A percentile compares a stretch with the other conserved stretches of the same genome.
Evolutionary conservation across 2,888 invertebrate genomes (phyloP).

Genomic region (Melolontha melolontha): DNA sequence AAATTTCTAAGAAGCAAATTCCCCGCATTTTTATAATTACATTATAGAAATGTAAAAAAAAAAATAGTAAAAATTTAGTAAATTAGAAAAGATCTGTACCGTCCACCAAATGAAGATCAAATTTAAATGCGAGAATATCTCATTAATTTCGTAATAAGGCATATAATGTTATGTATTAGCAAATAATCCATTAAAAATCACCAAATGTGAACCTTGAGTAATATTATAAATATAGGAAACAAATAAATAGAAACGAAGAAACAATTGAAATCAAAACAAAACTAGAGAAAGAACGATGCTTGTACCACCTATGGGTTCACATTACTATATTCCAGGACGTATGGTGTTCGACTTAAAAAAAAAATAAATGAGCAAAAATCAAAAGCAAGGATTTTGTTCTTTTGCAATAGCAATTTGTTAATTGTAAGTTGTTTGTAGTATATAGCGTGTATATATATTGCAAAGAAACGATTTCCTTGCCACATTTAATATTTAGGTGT

Average conservation of each 20-base stretch:
- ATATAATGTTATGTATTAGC: slow-evolving; percentile 58
- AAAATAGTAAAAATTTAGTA: not conserved
- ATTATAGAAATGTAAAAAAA: too few species aligned
- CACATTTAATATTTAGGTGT: slow-evolving; percentile 61
- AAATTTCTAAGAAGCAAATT: too few species aligned
- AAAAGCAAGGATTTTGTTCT: slow-evolving; percentile 62
- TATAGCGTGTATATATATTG: slow-evolving; percentile 63
- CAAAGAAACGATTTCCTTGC: slow-evolving; percentile 56
- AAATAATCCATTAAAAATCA: slow-evolving; percentile 52
- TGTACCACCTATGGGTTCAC: slow-evolving; percentile 28
- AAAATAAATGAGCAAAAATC: slow-evolving; percentile 65
- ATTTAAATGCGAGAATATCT: slow-evolving; percentile 62
- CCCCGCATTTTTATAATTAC: too few species aligned
- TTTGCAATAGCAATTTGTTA: slow-evolving; percentile 58
- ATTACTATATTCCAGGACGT: slow-evolving; percentile 33
- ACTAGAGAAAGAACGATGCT: slow-evolving; percentile 14
- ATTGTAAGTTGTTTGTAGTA: slow-evolving; percentile 64
- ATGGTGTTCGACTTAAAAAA: slow-evolving; percentile 56
- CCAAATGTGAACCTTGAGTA: slow-evolving; percentile 56
- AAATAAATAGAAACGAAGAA: slow-evolving; percentile 1
- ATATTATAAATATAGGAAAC: slow-evolving; percentile 42
- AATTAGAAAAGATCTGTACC: slow-evolving; percentile 1
- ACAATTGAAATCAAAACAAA: slow-evolving; percentile 35
- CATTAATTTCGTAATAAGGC: slow-evolving; percentile 60
- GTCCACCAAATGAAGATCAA: slow-evolving; percentile 39